Percentiles rank a stretch among this genome's conserved stretches.
Evolutionary conservation across 2,888 invertebrate species (phyloP).

Genomic region (Hermodice carunculata): DNA sequence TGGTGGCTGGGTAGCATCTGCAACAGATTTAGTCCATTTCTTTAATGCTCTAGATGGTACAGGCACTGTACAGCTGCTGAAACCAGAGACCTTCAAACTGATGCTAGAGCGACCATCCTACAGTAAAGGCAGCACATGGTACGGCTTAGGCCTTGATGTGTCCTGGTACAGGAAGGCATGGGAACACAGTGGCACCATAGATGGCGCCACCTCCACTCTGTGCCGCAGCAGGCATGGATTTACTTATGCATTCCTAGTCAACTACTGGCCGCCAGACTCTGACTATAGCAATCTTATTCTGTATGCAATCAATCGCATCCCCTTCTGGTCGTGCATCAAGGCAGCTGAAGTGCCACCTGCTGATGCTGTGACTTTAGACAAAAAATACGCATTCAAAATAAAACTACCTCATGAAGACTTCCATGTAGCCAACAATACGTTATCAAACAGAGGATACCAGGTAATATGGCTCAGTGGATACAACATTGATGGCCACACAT

Average conservation of each 20-base stretch:
- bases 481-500: slow-evolving; percentile 18
- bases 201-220: slow-evolving; percentile 56
- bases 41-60: slow-evolving; percentile 21
- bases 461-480: slow-evolving; percentile 23
- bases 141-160: slow-evolving; percentile 60
- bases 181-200: slow-evolving; percentile 63
- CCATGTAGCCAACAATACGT: not conserved
- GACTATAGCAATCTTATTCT: slow-evolving; percentile 59
- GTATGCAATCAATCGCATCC: slow-evolving; percentile 47
- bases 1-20: slow-evolving; percentile 58
- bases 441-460: slow-evolving; percentile 4
- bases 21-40: slow-evolving; percentile 44
- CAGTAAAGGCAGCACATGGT: slow-evolving; percentile 43
- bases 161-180: slow-evolving; percentile 52
- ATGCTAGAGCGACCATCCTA: slow-evolving; percentile 50
- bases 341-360: not conserved
- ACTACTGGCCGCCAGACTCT: slow-evolving; percentile 58
- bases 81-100: slow-evolving; percentile 23
- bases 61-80: slow-evolving; percentile 4
- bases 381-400: slow-evolving; percentile 12
- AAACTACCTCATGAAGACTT: slow-evolving; percentile 9
- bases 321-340: slow-evolving; percentile 21
- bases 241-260: slow-evolving; percentile 55
- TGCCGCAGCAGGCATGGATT: slow-evolving; percentile 49
- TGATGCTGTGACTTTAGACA: slow-evolving; percentile 20